phyloP scores from a whole-genome alignment of 2,113 vertebrate genomes.

The Geococcyx californianus region DNA sequence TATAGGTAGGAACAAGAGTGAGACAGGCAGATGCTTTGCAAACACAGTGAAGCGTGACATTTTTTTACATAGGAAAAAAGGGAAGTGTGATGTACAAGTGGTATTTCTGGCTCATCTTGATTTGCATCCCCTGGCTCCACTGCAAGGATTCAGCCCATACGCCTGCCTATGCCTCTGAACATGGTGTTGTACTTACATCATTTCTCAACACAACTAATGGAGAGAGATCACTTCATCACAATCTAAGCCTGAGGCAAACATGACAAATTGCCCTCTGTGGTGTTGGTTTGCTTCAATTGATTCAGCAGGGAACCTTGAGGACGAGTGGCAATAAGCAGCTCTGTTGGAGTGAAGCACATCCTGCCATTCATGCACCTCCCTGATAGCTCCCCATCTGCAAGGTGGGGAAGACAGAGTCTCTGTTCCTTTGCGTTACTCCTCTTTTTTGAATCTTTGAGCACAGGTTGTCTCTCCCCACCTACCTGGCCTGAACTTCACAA shows the following conservation, averaged over 20 bases:
- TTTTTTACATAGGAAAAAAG: not conserved
- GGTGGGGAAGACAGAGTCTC: not conserved
- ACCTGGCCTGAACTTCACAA: not conserved
- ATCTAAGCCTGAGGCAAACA: not conserved
- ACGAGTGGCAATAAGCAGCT: fast-evolving
- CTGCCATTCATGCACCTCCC: not conserved
- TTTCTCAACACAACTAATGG: not conserved
- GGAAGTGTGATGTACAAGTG: not conserved
- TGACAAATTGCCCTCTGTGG: not conserved
- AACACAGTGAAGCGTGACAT: not conserved
- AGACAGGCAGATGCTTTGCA: not conserved
- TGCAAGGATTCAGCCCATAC: fast-evolving
- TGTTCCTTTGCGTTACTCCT: fast-evolving
- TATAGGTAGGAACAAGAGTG: not conserved
- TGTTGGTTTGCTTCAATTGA: not conserved
- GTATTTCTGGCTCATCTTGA: not conserved
- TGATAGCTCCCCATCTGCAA: not conserved
- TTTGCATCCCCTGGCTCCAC: not conserved
- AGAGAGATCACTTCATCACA: not conserved
- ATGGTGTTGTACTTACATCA: not conserved
- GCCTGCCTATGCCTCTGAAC: not conserved
- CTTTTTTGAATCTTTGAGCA: not conserved
- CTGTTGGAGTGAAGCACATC: not conserved
- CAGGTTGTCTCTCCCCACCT: not conserved
- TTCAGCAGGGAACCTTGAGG: not conserved